Conservation (phyloP, 2,888 invertebrate genomes). For the Orthosia cruda region DNA sequence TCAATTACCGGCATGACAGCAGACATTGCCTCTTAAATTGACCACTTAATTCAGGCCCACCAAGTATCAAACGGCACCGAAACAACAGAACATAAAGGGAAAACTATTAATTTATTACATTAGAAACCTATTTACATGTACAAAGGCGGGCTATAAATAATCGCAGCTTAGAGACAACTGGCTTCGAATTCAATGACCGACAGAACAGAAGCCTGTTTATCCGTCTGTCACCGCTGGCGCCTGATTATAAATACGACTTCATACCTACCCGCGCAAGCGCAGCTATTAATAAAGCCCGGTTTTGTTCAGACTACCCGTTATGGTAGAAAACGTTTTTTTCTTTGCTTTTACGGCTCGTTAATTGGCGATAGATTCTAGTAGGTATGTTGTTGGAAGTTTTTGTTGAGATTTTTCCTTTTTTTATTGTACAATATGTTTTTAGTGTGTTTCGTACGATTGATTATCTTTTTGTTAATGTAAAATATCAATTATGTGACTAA, state of each 20-base stretch:
- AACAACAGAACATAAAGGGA: slow-evolving; percentile 49
- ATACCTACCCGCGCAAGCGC: slow-evolving; percentile 31
- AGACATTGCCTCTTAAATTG: slow-evolving; percentile 12
- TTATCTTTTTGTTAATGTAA: not conserved
- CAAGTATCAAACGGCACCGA: slow-evolving; percentile 41
- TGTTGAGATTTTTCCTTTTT: not conserved
- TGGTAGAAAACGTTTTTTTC: slow-evolving; percentile 39
- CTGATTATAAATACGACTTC: slow-evolving; percentile 62
- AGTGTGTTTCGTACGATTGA: not conserved
- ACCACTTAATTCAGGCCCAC: slow-evolving; percentile 35
- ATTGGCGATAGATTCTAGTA: slow-evolving; percentile 48
- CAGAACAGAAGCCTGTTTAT: slow-evolving; percentile 67
- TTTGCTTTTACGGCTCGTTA: slow-evolving; percentile 44
- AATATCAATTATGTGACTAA: not conserved
- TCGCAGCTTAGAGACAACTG: slow-evolving; percentile 54
- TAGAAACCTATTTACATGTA: slow-evolving; percentile 58
- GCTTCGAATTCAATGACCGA: slow-evolving; percentile 67
- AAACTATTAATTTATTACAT: slow-evolving; percentile 60
- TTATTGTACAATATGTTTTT: not conserved
- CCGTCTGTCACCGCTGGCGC: slow-evolving; percentile 70
- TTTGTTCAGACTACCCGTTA: slow-evolving; percentile 52
- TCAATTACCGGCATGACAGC: not conserved
- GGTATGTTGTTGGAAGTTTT: slow-evolving; percentile 21
- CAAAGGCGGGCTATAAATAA: slow-evolving; percentile 60
- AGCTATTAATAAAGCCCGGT: slow-evolving; percentile 58